Conservation (phyloP, 2,888 invertebrate genomes). For the Andrena bicolor region DNA sequence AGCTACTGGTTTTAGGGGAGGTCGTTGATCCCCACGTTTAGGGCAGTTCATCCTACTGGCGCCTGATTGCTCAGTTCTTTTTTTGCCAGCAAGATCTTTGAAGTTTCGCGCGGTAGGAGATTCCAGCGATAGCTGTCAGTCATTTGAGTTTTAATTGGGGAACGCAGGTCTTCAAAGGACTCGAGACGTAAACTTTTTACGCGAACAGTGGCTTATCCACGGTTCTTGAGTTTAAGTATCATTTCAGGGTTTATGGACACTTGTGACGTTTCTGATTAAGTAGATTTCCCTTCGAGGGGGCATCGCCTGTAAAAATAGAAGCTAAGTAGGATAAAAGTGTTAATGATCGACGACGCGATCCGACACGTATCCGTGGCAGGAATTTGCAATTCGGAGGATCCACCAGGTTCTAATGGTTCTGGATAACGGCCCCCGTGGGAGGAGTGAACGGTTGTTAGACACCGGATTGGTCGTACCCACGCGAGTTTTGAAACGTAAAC, state of each 20-base stretch:
- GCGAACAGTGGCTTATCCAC: not conserved
- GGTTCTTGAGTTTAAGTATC: not conserved
- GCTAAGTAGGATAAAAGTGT: too few species aligned
- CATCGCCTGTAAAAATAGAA: too few species aligned
- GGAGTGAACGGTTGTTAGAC: constrained; percentile 62
- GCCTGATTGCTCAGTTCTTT: constrained; percentile 15
- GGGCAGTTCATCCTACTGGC: not conserved
- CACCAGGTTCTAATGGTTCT: constrained; percentile 18
- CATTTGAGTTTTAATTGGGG: not conserved
- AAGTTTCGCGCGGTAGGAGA: not conserved
- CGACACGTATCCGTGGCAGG: too few species aligned
- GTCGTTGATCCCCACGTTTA: constrained; percentile 14
- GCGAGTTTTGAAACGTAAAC: constrained; percentile 71
- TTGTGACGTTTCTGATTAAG: too few species aligned
- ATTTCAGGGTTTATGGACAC: not conserved
- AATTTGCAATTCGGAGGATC: not conserved
- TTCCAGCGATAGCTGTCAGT: not conserved
- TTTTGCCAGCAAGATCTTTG: not conserved
- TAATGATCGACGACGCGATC: too few species aligned
- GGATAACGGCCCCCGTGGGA: constrained; percentile 58
- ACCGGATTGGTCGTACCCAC: constrained; percentile 62
- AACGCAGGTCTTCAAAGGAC: not conserved
- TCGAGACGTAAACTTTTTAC: not conserved
- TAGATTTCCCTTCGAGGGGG: too few species aligned
- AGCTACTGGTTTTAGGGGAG: constrained; percentile 33